These are phyloP conservation scores for Palythoa grandis DNA, from an alignment of 92 coral and sea anemone genomes.

Conservation along the genomic window DNA sequence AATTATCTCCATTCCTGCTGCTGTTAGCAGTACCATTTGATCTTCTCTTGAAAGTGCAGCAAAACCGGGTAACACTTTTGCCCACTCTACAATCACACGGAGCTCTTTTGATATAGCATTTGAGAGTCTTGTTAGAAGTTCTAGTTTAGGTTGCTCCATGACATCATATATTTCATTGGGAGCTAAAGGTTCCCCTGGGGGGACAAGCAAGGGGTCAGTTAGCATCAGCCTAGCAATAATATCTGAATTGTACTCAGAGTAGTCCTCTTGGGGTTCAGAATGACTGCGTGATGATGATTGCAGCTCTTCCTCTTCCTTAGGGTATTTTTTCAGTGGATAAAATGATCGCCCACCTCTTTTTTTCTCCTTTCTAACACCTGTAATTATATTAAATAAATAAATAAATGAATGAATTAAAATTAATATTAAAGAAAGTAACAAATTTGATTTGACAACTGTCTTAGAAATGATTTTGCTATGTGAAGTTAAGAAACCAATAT, in stretches of 20 bases:
- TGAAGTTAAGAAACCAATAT: too few relatives aligned
- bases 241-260: constrained; percentile 56
- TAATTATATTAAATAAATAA: neutral
- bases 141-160: constrained; percentile 66
- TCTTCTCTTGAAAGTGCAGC: constrained; percentile 69
- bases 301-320: constrained; percentile 38
- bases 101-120: constrained; percentile 91
- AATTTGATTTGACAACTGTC: neutral
- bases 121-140: constrained; percentile 76
- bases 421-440: neutral
- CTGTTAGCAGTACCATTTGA: constrained; percentile 82
- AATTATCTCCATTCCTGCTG: constrained; percentile 94
- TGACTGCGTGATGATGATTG: constrained; percentile 28
- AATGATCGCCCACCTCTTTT: constrained; percentile 96
- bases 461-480: too few relatives aligned
- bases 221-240: constrained; percentile 75
- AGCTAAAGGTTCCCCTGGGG: constrained; percentile 82
- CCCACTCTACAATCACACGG: constrained; percentile 94
- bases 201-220: constrained; percentile 81
- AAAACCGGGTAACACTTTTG: constrained; percentile 93
- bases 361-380: constrained; percentile 93
- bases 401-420: neutral
- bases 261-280: constrained; percentile 8
- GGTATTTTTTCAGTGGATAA: constrained; percentile 76
- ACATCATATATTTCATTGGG: constrained; percentile 30